Conservation (phyloP, 2,888 invertebrate species). For the Agapostemon virescens region DNA sequence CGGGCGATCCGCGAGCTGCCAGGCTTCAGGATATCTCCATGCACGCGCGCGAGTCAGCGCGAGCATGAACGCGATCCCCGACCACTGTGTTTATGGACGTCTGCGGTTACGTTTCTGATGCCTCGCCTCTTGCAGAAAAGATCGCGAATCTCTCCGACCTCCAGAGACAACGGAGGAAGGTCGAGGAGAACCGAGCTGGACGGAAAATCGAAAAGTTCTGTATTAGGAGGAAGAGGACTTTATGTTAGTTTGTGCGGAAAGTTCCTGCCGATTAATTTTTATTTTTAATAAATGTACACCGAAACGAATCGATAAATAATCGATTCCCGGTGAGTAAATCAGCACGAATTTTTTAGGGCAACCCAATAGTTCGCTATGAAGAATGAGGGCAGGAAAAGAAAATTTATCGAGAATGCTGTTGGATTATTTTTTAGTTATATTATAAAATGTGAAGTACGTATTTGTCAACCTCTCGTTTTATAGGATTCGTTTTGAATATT, state of each 20-base stretch:
- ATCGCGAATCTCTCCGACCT: constrained; percentile 52
- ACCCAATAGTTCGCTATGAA: no score
- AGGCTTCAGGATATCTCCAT: constrained; percentile 43
- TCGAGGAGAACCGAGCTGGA: not conserved
- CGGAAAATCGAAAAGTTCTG: not conserved
- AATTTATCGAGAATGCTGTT: not conserved
- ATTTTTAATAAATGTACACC: no score
- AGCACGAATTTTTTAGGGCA: no score
- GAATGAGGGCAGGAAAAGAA: no score
- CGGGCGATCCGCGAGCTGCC: constrained; percentile 22
- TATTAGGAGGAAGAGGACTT: not conserved
- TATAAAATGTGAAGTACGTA: no score
- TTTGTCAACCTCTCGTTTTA: no score
- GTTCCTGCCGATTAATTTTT: no score
- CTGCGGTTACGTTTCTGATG: constrained; percentile 61
- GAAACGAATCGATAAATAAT: no score
- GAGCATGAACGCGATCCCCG: constrained; percentile 30
- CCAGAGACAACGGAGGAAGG: constrained; percentile 30
- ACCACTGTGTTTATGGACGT: constrained; percentile 55
- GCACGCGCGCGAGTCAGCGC: not conserved
- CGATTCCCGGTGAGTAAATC: no score
- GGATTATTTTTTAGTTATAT: no score
- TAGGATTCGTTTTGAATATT: no score
- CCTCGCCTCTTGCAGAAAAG: constrained; percentile 35
- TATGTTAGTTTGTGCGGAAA: no score